Evolutionary conservation across 2,888 invertebrate species (phyloP).

Genomic region (Galeruca laticollis): DNA sequence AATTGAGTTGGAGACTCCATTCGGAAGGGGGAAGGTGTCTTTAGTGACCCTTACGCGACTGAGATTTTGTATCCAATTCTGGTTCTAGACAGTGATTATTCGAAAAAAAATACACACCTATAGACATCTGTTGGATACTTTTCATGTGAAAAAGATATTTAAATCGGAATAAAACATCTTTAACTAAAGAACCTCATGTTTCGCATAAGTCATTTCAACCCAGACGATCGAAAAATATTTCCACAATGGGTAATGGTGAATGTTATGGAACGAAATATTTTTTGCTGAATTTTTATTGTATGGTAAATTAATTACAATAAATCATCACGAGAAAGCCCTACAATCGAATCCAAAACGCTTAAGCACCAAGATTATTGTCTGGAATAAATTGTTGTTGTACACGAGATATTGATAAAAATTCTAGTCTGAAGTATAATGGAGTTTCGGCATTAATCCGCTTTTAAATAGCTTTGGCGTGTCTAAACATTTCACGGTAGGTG

Average conservation of each 20-base stretch:
- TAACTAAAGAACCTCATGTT: too few species aligned
- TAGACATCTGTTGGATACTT: too few species aligned
- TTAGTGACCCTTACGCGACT: too few species aligned
- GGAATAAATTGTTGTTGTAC: not conserved
- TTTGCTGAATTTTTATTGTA: not conserved
- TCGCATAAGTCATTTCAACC: too few species aligned
- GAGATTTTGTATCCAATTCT: too few species aligned
- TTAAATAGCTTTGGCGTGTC: not conserved
- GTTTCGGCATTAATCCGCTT: not conserved
- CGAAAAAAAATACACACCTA: too few species aligned
- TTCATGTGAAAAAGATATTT: too few species aligned
- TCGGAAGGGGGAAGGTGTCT: too few species aligned
- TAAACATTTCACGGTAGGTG: not conserved
- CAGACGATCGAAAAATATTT: too few species aligned
- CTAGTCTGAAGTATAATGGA: not conserved
- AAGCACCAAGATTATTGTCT: not conserved
- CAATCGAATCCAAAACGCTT: not conserved
- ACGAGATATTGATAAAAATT: conserved; percentile 1
- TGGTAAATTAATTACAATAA: not conserved
- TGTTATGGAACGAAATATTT: not conserved
- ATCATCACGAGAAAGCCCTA: not conserved
- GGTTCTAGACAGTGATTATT: too few species aligned
- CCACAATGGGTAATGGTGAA: not conserved
- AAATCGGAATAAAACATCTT: too few species aligned
- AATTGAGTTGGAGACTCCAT: too few species aligned